phyloP scores from a whole-genome alignment of 2,113 vertebrate species.

The Marcusenius ussheri region DNA sequence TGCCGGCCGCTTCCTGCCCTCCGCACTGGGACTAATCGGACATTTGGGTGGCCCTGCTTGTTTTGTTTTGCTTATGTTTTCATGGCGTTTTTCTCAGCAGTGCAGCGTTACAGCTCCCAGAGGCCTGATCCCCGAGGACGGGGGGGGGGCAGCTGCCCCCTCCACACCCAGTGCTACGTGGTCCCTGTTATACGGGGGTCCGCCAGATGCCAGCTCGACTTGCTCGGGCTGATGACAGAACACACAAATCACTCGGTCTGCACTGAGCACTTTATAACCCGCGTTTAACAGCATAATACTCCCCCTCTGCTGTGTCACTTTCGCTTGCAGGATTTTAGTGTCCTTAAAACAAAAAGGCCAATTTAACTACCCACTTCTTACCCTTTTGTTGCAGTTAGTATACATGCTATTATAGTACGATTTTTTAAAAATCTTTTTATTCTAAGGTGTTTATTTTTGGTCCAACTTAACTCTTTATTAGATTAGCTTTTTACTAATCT shows the following conservation, averaged over 20 bases:
- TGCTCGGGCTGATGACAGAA: conserved; percentile 3
- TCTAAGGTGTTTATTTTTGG: not conserved
- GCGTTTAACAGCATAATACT: not conserved
- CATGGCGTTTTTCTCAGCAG: conserved; percentile 80
- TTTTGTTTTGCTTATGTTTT: conserved; percentile 94
- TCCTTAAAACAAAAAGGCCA: not conserved
- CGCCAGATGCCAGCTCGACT: not conserved
- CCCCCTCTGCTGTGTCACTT: not conserved
- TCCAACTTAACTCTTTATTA: not conserved
- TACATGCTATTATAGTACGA: not conserved
- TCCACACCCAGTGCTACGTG: conserved; percentile 23
- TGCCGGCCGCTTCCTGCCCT: conserved; percentile 82
- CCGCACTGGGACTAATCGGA: conserved; percentile 84
- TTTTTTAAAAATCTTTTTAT: not conserved
- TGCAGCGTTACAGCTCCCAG: conserved; percentile 64
- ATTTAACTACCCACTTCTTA: not conserved
- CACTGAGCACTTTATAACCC: not conserved
- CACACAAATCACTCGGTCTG: not conserved
- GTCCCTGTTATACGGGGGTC: conserved; percentile 3
- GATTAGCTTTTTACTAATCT: not conserved
- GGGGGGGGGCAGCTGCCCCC: conserved; percentile 32
- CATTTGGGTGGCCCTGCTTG: conserved; percentile 96
- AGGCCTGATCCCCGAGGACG: conserved; percentile 2
- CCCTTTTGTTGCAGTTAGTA: not conserved
- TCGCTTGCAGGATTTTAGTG: not conserved